phyloP scores from a whole-genome alignment of 1,140 invertebrate genomes.

The Drosophila pachea region DNA sequence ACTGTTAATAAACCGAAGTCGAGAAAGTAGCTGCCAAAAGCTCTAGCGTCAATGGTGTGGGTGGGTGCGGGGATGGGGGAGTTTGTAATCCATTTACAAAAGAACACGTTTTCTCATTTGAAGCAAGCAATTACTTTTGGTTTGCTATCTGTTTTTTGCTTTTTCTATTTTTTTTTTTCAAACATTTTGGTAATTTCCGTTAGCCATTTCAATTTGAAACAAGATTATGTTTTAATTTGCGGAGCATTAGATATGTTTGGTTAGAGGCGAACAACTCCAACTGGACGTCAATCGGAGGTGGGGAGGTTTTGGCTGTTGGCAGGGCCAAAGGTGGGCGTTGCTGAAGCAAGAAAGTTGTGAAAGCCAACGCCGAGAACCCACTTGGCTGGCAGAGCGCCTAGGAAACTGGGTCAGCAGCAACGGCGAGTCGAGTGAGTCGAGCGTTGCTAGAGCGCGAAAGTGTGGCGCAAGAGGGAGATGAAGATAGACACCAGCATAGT shows the following conservation, averaged over 20 bases:
- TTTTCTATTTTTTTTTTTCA: not conserved
- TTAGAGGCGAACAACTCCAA: not conserved
- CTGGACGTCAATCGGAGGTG: not conserved
- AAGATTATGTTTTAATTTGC: constrained; percentile 59
- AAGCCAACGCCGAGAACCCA: constrained; percentile 37
- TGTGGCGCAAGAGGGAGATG: constrained; percentile 38
- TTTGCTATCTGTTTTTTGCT: constrained; percentile 31
- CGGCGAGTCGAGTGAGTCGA: constrained; percentile 17
- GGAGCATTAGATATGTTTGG: constrained; percentile 12
- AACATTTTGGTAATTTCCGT: constrained; percentile 59
- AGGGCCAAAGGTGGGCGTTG: constrained; percentile 11
- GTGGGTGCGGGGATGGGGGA: too few species aligned
- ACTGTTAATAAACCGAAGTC: too few species aligned
- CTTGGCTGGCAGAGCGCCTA: constrained; percentile 45
- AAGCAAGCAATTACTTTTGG: constrained; percentile 54
- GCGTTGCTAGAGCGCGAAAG: constrained; percentile 38
- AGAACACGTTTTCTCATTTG: constrained; percentile 39
- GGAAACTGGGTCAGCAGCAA: constrained; percentile 63
- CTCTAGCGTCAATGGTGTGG: too few species aligned
- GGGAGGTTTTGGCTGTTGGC: too few species aligned
- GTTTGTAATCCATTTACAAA: constrained; percentile 5
- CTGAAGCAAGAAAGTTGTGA: constrained; percentile 36
- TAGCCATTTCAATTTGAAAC: constrained; percentile 49
- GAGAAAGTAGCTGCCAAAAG: too few species aligned
- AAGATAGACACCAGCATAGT: constrained; percentile 7